Percentiles rank a stretch among this genome's conserved stretches.
Conservation (phyloP, 2,888 invertebrate genomes). For the Hyalella azteca region DNA sequence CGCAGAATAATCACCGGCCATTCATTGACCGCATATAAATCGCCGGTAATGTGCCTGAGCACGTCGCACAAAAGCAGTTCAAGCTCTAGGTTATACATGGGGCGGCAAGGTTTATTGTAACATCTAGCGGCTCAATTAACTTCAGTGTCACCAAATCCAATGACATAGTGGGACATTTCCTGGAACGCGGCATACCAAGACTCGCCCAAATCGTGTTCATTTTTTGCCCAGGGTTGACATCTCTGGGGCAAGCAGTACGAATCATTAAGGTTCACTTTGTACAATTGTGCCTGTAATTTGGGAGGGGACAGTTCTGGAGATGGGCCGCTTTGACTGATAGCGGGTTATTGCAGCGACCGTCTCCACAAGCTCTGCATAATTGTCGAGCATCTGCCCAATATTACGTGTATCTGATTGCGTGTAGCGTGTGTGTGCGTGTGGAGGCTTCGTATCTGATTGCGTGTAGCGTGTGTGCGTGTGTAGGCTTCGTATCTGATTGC, state of each 20-base stretch:
- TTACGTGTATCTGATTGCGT: neutral
- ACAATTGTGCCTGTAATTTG: conserved; percentile 25
- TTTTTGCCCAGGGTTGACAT: conserved; percentile 28
- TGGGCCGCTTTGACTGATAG: neutral
- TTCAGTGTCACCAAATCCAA: neutral
- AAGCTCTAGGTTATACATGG: no score
- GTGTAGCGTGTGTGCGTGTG: neutral
- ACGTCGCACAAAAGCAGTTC: no score
- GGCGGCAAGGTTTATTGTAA: no score
- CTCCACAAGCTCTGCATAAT: neutral
- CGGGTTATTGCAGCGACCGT: neutral
- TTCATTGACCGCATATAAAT: no score
- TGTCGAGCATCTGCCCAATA: no score
- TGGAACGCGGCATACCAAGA: neutral
- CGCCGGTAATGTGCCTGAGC: no score
- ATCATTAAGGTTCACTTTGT: conserved; percentile 31
- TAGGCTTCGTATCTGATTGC: no score
- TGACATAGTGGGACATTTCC: neutral
- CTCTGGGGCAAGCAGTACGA: neutral
- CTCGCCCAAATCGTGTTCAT: neutral
- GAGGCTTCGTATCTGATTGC: neutral
- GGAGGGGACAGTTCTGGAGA: neutral
- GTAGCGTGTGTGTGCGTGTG: neutral
- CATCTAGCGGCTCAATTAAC: neutral
- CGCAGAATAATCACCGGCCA: no score